Evolutionary conservation across 2,797 vertebrate species (phyloP).

Genomic region (Tapirus indicus): DNA sequence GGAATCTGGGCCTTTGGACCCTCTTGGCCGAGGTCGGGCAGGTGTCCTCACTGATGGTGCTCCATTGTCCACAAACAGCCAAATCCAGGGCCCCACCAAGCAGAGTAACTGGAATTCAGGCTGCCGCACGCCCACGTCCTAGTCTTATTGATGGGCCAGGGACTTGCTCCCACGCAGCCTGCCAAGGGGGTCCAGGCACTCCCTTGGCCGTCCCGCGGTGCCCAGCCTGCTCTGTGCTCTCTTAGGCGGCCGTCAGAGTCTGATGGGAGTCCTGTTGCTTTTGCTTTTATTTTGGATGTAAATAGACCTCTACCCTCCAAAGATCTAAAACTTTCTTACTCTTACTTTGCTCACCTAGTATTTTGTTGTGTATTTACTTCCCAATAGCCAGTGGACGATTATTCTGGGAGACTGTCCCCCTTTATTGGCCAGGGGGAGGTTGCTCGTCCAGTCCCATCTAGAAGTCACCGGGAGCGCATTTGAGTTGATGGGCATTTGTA

Average conservation of each 20-base stretch:
- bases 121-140: rapidly evolving
- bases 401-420: background rate
- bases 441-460: background rate
- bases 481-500: rapidly evolving
- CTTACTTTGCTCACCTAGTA: background rate
- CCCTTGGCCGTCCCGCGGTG: rapidly evolving
- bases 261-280: rapidly evolving
- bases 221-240: rapidly evolving
- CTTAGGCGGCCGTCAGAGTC: background rate
- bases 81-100: background rate
- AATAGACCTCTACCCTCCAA: rapidly evolving
- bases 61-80: rapidly evolving
- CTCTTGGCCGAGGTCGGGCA: rapidly evolving
- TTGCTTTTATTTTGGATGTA: background rate
- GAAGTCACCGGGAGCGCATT: rapidly evolving
- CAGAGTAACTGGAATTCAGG: background rate
- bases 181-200: no score
- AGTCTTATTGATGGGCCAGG: rapidly evolving
- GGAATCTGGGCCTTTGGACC: background rate
- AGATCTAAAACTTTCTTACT: background rate
- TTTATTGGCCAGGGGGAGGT: background rate
- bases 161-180: rapidly evolving
- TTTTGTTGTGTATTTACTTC: background rate
- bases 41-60: background rate
- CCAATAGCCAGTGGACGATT: no score